Evolutionary conservation across 2,888 invertebrate genomes (phyloP).

Genomic region (Clivina fossor): DNA sequence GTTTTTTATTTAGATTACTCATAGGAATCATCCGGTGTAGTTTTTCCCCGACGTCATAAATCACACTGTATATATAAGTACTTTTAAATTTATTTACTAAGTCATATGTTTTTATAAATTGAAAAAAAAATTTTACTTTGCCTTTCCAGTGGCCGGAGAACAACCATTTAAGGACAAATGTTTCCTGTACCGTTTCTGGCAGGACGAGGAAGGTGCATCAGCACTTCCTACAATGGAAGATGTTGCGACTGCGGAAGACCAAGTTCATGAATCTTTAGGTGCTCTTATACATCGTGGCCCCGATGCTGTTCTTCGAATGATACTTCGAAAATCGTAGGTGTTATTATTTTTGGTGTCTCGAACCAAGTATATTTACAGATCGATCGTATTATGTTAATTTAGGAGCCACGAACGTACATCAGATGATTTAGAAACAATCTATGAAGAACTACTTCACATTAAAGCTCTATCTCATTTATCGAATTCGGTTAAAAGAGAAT

Average conservation of each 20-base stretch:
- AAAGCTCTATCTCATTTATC: slow-evolving; percentile 79
- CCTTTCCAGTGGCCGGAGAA: slow-evolving; percentile 69
- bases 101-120: too few species aligned
- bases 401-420: slow-evolving; percentile 74
- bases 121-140: too few species aligned
- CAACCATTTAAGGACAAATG: slow-evolving; percentile 82
- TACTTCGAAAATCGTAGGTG: slow-evolving; percentile 78
- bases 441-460: slow-evolving; percentile 79
- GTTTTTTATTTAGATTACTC: too few species aligned
- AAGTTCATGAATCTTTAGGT: slow-evolving; percentile 66
- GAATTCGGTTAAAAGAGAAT: slow-evolving; percentile 77
- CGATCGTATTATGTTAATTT: too few species aligned
- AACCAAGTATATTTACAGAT: too few species aligned
- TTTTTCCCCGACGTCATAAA: too few species aligned
- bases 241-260: slow-evolving; percentile 66
- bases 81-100: too few species aligned
- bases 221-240: slow-evolving; percentile 61
- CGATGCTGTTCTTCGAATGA: slow-evolving; percentile 78
- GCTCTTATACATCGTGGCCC: slow-evolving; percentile 72
- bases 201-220: slow-evolving; percentile 67
- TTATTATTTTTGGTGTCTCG: too few species aligned
- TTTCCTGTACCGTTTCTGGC: slow-evolving; percentile 78
- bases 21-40: too few species aligned
- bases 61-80: too few species aligned
- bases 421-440: slow-evolving; percentile 80